Conservation (phyloP, 2,888 invertebrate species). For the Strigamia maritima region DNA sequence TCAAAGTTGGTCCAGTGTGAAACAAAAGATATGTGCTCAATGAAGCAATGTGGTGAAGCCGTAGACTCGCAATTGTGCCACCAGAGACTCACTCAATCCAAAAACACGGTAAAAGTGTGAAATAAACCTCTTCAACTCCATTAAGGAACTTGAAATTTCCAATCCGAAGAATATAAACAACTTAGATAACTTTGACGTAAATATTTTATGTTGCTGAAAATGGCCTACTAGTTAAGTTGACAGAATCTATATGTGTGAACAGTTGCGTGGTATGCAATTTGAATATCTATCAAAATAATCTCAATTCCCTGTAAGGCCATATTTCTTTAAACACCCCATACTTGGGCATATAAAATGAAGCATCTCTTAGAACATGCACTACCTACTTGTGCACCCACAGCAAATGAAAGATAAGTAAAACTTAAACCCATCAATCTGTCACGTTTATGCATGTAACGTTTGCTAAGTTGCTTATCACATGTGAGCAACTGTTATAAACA, state of each 20-base stretch:
- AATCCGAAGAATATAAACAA: no score
- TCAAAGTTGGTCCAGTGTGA: no score
- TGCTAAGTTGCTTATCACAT: slow-evolving; percentile 9
- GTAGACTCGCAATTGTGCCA: no score
- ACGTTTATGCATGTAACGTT: neutral
- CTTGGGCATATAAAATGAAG: neutral
- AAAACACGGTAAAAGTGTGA: no score
- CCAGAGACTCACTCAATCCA: no score
- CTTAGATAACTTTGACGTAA: no score
- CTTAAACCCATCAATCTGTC: neutral
- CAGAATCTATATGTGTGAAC: neutral
- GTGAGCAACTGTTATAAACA: neutral
- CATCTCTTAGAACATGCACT: neutral
- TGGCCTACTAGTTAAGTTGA: no score
- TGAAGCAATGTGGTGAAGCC: no score
- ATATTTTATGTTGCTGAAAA: no score
- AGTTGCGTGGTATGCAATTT: neutral
- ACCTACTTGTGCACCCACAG: neutral
- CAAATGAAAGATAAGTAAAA: neutral
- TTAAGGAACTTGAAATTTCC: no score
- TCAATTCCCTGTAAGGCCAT: neutral
- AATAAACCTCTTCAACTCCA: no score
- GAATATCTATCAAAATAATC: neutral
- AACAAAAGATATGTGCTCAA: no score
- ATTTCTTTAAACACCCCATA: neutral